Evolutionary conservation across 2,888 invertebrate species (phyloP), one percentile per base, ranked within the genome.

Genomic region (Lobophora halterata): DNA sequence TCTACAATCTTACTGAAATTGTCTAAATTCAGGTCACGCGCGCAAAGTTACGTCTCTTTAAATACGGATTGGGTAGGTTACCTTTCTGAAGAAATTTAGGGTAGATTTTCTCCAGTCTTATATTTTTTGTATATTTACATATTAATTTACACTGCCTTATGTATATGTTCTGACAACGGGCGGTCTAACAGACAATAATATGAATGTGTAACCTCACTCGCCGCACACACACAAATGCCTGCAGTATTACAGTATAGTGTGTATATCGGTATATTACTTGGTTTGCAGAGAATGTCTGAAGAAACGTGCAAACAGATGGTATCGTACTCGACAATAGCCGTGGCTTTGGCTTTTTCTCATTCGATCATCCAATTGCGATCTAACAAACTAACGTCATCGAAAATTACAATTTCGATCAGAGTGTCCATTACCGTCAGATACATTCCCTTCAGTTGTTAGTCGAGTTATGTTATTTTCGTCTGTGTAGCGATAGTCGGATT

Each of bases 281-380:
- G 86, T 91, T 92, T 92, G 90, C 93, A 93, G 93, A 92, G 91
- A 92, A 92, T 92, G 91, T 92, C 92, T 89, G 92, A 93, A 90
- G 93, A 93, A 89, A 90, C 91, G 90, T 92, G 92, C 92, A 93
- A 93, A 91, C 91, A 92, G 88, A 92, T 93, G 93, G 93, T 93
- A 93, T 79, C 71, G 85, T 86, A 86, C 77, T 66, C 67, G 76
- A 72, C 63, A 71, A 67, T 87, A 87, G 86, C 85, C 83, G 86
- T 87, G 85, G 86, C 86, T 87, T 87, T 85, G 69, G 85, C 83
- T 85, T 86, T 75, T 65, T 81, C 61, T 80, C 80, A 82, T 82
- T 63, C 72, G 70, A 72, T 80, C 83, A 85, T 81, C 70, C 72
- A 72, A 77, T 77, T 85, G 77, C 76, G 75, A 75, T 71, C 71